phyloP scores from a whole-genome alignment of 2,797 vertebrate genomes.

The Linurgus olivaceus region DNA sequence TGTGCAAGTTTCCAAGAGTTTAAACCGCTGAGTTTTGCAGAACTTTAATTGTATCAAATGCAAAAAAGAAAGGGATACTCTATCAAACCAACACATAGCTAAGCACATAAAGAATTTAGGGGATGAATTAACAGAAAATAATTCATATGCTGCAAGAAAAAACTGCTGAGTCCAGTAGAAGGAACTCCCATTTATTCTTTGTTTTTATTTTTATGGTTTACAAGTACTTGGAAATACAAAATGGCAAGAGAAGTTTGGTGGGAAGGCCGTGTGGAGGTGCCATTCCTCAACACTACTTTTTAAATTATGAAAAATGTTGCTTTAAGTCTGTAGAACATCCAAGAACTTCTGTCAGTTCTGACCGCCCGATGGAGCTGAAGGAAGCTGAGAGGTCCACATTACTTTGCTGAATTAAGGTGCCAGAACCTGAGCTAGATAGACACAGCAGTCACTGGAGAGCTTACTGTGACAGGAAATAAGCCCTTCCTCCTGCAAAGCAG shows the following conservation, averaged over 20 bases:
- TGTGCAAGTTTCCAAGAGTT: neutral
- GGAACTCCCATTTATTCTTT: neutral
- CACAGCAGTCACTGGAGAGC: neutral
- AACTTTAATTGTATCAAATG: conserved; percentile 35
- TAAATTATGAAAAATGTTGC: neutral
- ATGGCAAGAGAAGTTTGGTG: neutral
- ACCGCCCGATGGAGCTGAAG: neutral
- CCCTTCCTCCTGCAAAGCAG: neutral
- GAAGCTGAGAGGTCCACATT: neutral
- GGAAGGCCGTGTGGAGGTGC: neutral
- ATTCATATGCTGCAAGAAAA: conserved; percentile 12
- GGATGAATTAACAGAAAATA: conserved; percentile 18
- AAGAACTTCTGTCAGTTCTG: neutral
- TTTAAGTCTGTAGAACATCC: neutral
- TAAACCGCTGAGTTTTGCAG: conserved; percentile 36
- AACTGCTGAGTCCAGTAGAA: neutral
- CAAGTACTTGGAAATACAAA: neutral
- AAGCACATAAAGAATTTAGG: neutral
- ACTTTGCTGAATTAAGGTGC: neutral
- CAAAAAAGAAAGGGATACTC: neutral
- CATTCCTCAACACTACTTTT: neutral
- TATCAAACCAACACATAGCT: conserved; percentile 2
- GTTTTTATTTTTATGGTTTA: neutral
- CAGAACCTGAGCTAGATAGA: neutral
- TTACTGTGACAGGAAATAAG: neutral